These are phyloP conservation scores for Apostichopus californicus DNA, from an alignment of 35 echinoderm and acorn worm species.

Conservation along the genomic window DNA sequence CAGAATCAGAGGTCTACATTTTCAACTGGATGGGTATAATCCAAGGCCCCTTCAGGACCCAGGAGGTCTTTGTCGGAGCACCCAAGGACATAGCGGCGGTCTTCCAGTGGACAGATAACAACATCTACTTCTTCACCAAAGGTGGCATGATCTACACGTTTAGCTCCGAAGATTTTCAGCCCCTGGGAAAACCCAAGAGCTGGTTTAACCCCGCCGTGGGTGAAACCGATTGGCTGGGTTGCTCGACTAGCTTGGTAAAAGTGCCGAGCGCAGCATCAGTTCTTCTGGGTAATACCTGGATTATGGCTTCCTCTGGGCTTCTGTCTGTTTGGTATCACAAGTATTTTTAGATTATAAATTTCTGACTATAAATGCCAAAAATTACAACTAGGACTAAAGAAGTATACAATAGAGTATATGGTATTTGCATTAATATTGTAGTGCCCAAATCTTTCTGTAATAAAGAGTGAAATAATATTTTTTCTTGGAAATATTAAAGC, in stretches of 20 bases:
- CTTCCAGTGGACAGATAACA: constrained; percentile 35
- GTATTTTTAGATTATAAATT: background rate
- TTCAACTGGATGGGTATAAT: constrained; percentile 11
- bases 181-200: background rate
- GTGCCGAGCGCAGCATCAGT: background rate
- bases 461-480: too few species aligned
- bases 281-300: background rate
- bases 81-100: constrained; percentile 12
- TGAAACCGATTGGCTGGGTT: constrained; percentile 31
- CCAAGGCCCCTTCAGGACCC: constrained; percentile 7
- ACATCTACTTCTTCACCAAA: constrained; percentile 32
- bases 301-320: background rate
- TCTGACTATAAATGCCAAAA: background rate
- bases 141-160: constrained; percentile 2
- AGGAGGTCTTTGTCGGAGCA: constrained; percentile 17
- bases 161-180: background rate
- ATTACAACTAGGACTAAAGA: too few species aligned
- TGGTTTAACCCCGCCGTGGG: constrained; percentile 6
- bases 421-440: too few species aligned
- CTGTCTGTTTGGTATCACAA: background rate
- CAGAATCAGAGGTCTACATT: constrained; percentile 35
- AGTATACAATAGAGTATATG: too few species aligned
- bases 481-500: too few species aligned
- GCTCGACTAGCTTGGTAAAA: constrained; percentile 22
- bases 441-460: too few species aligned